phyloP scores from a whole-genome alignment of 2,888 invertebrate genomes.

The Drosophila quinaria region DNA sequence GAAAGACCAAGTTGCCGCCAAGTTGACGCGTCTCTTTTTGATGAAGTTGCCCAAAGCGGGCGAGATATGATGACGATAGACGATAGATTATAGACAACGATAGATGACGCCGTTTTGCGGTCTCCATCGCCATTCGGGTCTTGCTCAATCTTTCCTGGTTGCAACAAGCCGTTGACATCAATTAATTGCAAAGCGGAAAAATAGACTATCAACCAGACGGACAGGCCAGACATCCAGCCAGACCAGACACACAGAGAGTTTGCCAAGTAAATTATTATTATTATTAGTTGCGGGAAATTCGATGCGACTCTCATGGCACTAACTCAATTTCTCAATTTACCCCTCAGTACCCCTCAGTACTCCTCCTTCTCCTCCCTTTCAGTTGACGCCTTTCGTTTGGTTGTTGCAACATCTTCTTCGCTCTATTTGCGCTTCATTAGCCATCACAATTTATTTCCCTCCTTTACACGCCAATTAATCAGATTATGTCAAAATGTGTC shows the following conservation, averaged over 20 bases:
- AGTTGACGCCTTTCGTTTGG: constrained; percentile 7
- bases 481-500: constrained; percentile 82
- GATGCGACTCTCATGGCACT: constrained; percentile 36
- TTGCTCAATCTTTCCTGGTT: constrained; percentile 80
- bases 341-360: neutral
- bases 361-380: neutral
- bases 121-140: constrained; percentile 30
- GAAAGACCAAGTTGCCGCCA: constrained; percentile 63
- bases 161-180: constrained; percentile 76
- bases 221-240: constrained; percentile 9
- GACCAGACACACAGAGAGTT: constrained; percentile 1
- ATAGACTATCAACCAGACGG: constrained; percentile 27
- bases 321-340: constrained; percentile 23
- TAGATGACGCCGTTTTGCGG: constrained; percentile 64
- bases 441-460: constrained; percentile 69
- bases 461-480: constrained; percentile 75
- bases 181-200: constrained; percentile 59
- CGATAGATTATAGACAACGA: constrained; percentile 22
- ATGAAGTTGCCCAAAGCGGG: constrained; percentile 71
- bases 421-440: constrained; percentile 73
- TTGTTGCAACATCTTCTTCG: constrained; percentile 49
- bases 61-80: constrained; percentile 20
- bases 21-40: constrained; percentile 61
- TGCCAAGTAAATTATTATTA: constrained; percentile 37
- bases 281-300: constrained; percentile 37